phyloP scores from a whole-genome alignment of 2,797 vertebrate genomes.

The Diceros bicornis region DNA sequence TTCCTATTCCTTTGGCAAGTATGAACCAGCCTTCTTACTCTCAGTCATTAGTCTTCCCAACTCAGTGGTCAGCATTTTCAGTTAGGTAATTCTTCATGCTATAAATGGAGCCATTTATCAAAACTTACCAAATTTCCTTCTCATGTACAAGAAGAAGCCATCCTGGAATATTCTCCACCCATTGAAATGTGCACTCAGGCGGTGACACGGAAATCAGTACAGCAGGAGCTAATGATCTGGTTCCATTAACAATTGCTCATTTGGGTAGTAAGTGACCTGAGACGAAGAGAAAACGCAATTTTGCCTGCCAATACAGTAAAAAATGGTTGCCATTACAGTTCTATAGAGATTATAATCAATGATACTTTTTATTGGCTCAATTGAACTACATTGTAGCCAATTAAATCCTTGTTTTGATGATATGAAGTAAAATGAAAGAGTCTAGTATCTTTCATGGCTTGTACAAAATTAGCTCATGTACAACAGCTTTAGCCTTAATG shows the following conservation, averaged over 20 bases:
- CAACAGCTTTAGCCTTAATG: constrained; percentile 65
- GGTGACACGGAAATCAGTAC: constrained; percentile 83
- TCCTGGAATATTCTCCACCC: constrained; percentile 66
- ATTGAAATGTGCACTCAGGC: constrained; percentile 83
- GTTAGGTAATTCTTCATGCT: constrained; percentile 72
- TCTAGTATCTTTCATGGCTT: constrained; percentile 62
- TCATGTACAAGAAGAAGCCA: constrained; percentile 69
- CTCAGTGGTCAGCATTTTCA: constrained; percentile 80
- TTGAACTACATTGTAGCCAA: constrained; percentile 82
- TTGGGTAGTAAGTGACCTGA: constrained; percentile 88
- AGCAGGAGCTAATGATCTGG: constrained; percentile 87
- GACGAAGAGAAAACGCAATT: constrained; percentile 87
- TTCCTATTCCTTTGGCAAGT: constrained; percentile 60
- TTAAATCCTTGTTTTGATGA: constrained; percentile 86
- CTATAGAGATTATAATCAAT: constrained; percentile 86
- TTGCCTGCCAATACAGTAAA: constrained; percentile 88
- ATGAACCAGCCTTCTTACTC: constrained; percentile 53
- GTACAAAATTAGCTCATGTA: constrained; percentile 76
- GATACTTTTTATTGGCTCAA: constrained; percentile 88
- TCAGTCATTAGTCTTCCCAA: constrained; percentile 71
- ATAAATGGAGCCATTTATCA: constrained; percentile 82
- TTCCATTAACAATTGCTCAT: constrained; percentile 89
- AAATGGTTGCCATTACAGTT: constrained; percentile 85
- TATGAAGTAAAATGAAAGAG: constrained; percentile 81
- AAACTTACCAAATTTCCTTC: constrained; percentile 77